Evolutionary conservation across 1,140 invertebrate genomes (phyloP).

Genomic region (roundworm (Caenorhabditis elegans)): WBcel235 BX284603.4:5344001-5344500

Average conservation of each 20-base stretch:
- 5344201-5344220: constrained; percentile 4
- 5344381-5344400: not conserved
- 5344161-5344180: not conserved
- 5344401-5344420: not conserved
- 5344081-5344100: not conserved
- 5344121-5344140: not conserved
- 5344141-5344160: not conserved
- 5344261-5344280: not conserved
- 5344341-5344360: not conserved
- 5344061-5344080: constrained; percentile 8
- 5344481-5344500: too few relatives aligned
- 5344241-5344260: not conserved
- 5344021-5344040: not conserved
- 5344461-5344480: not conserved
- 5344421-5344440: not conserved
- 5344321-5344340: too few relatives aligned
- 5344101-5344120: constrained; percentile 16
- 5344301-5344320: too few relatives aligned
- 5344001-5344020: not conserved
- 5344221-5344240: not conserved
- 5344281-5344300: not conserved
- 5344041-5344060: not conserved
- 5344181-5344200: constrained; percentile 27
- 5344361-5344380: not conserved
- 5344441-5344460: not conserved